Percentiles rank a stretch among this genome's conserved stretches.
These are phyloP conservation scores for Eristalis tenax DNA, from an alignment of 2,888 invertebrate species.

Conservation along the genomic window DNA sequence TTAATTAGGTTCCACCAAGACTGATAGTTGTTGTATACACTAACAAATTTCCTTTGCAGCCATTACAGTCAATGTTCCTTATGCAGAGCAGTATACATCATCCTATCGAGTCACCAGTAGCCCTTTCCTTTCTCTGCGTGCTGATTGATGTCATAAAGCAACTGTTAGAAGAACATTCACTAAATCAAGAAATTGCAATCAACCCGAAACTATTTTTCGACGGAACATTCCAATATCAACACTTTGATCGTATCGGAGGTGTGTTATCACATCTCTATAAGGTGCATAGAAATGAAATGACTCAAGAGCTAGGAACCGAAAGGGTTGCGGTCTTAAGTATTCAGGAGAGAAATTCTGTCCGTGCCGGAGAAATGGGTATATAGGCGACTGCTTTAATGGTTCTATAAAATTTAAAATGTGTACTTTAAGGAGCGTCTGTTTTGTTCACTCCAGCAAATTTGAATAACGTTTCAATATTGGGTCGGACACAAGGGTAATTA, in stretches of 20 bases:
- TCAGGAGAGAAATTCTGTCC: slow-evolving; percentile 75
- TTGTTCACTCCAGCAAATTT: slow-evolving; percentile 77
- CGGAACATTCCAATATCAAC: slow-evolving; percentile 79
- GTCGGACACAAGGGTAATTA: slow-evolving; percentile 76
- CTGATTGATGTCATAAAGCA: slow-evolving; percentile 77
- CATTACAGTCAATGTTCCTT: slow-evolving; percentile 79
- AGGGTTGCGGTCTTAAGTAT: slow-evolving; percentile 76
- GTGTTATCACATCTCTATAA: slow-evolving; percentile 80
- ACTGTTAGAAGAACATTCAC: slow-evolving; percentile 71
- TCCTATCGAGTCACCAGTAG: slow-evolving; percentile 79
- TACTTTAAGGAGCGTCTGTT: slow-evolving; percentile 76
- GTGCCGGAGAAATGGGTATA: slow-evolving; percentile 76
- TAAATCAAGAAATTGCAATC: slow-evolving; percentile 76
- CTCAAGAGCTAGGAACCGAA: slow-evolving; percentile 76
- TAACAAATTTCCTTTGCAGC: slow-evolving; percentile 73
- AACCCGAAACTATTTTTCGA: slow-evolving; percentile 78
- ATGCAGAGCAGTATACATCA: slow-evolving; percentile 79
- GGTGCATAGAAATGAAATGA: slow-evolving; percentile 78
- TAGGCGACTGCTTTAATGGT: not conserved
- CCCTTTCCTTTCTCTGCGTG: slow-evolving; percentile 79
- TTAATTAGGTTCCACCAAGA: too few species aligned
- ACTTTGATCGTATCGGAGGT: slow-evolving; percentile 81
- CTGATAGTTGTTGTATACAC: too few species aligned
- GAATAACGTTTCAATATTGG: slow-evolving; percentile 77
- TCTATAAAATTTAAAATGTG: not conserved